These are phyloP conservation scores for Pterophyllum scalare DNA, from an alignment of 2,113 vertebrate species.

Conservation along the genomic window DNA sequence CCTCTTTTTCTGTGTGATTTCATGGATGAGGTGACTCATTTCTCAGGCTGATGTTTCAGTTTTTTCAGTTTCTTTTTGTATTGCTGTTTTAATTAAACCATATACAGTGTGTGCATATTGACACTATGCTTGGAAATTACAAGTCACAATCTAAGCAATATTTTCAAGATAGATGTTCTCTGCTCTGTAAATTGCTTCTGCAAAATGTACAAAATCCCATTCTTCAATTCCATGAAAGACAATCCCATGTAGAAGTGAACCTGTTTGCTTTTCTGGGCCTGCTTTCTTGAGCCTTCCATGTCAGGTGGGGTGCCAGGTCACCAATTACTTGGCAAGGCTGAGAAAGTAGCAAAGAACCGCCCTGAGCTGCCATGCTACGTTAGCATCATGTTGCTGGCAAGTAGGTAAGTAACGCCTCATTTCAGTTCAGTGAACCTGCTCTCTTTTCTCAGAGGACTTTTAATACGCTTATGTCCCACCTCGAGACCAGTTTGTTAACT, in stretches of 20 bases:
- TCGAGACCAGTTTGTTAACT: conserved; percentile 44
- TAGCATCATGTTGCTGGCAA: conserved; percentile 75
- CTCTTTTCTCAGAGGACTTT: conserved; percentile 25
- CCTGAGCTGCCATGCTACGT: conserved; percentile 81
- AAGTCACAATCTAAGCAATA: neutral
- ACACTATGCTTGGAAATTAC: neutral
- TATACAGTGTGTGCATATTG: neutral
- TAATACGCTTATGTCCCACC: conserved; percentile 48
- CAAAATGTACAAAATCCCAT: neutral
- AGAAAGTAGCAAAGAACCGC: conserved; percentile 80
- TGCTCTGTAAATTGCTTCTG: neutral
- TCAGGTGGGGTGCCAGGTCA: conserved; percentile 80
- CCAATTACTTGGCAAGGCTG: conserved; percentile 84
- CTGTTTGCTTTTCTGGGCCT: conserved; percentile 68
- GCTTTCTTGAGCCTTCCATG: conserved; percentile 64
- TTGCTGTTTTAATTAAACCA: neutral
- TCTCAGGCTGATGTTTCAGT: neutral
- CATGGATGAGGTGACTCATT: neutral
- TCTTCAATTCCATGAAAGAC: conserved; percentile 4
- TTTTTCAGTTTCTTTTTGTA: neutral
- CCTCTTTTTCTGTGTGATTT: neutral
- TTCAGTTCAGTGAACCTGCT: conserved; percentile 58
- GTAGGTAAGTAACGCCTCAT: conserved; percentile 69
- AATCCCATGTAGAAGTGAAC: conserved; percentile 75
- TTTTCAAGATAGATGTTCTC: neutral